Conservation (phyloP, 2,888 invertebrate genomes). For the Caenorhabditis plicata region DNA sequence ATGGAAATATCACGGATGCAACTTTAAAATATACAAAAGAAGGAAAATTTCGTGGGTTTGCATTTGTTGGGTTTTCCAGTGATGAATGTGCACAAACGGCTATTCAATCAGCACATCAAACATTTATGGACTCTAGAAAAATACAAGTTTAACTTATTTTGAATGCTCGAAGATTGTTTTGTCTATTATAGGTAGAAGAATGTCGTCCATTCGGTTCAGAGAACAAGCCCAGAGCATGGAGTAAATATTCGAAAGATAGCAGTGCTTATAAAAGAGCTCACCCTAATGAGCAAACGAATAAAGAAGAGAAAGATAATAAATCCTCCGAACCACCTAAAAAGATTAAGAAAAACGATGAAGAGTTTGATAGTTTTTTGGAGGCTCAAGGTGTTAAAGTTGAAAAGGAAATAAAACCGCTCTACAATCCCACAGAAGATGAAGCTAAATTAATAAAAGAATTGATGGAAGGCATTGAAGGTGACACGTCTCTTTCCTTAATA, state of each 20-base stretch:
- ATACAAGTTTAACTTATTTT: conserved; percentile 74
- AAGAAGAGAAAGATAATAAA: conserved; percentile 3
- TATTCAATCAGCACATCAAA: conserved; percentile 78
- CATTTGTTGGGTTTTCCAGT: conserved; percentile 85
- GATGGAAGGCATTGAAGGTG: conserved; percentile 48
- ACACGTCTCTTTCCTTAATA: conserved; percentile 52
- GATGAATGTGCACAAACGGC: conserved; percentile 81
- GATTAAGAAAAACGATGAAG: conserved; percentile 72
- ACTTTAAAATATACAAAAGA: conserved; percentile 83
- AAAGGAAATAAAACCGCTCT: conserved; percentile 23
- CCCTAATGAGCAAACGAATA: conserved; percentile 14
- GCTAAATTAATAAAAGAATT: conserved; percentile 35
- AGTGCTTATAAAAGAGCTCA: conserved; percentile 43
- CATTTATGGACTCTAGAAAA: conserved; percentile 81
- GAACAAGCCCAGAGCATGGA: conserved; percentile 85
- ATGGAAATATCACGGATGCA: conserved; percentile 78
- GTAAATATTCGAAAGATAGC: conserved; percentile 80
- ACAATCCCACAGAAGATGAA: too few relatives aligned
- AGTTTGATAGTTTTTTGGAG: conserved; percentile 85
- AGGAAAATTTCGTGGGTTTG: conserved; percentile 88
- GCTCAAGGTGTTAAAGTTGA: conserved; percentile 73
- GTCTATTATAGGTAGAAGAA: conserved; percentile 71
- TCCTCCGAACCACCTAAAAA: conserved; percentile 18
- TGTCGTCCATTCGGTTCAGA: conserved; percentile 68
- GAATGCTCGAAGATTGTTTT: too few relatives aligned